A percentile compares a stretch with the other conserved stretches of the same genome.
These are phyloP conservation scores for Notolepis coatsorum DNA, from an alignment of 2,797 vertebrate genomes.

Conservation along the genomic window DNA sequence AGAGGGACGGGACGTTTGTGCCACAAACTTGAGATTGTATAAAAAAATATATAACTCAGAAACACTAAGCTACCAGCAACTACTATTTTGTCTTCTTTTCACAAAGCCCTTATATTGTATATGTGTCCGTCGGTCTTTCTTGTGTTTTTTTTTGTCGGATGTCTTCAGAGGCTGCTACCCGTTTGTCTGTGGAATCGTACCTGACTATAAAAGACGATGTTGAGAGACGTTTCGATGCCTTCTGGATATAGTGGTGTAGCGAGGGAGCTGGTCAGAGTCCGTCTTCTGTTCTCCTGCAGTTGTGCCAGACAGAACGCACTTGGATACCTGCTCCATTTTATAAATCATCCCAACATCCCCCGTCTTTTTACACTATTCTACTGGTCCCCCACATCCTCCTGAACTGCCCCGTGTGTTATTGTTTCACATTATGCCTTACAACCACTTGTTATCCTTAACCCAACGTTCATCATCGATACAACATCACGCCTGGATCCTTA, in stretches of 20 bases:
- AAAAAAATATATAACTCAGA: conserved; percentile 58
- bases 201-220: conserved; percentile 50
- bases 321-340: background rate
- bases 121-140: conserved; percentile 40
- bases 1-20: conserved; percentile 55
- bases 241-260: conserved; percentile 29
- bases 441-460: conserved; percentile 12
- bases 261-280: conserved; percentile 17
- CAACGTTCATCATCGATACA: conserved; percentile 25
- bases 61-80: conserved; percentile 78
- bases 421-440: conserved; percentile 11
- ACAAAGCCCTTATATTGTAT: conserved; percentile 68
- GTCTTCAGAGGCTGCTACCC: conserved; percentile 78
- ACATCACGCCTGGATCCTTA: conserved; percentile 51
- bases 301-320: conserved; percentile 26
- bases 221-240: conserved; percentile 48
- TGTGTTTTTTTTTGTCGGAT: conserved; percentile 61
- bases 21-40: conserved; percentile 75
- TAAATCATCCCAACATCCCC: conserved; percentile 22
- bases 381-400: conserved; percentile 4
- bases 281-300: conserved; percentile 28
- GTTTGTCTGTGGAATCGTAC: conserved; percentile 66
- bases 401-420: background rate
- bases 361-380: conserved; percentile 5
- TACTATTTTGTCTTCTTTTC: conserved; percentile 35